phyloP scores from a whole-genome alignment of 2,888 invertebrate species.

The Cerastis rubricosa region DNA sequence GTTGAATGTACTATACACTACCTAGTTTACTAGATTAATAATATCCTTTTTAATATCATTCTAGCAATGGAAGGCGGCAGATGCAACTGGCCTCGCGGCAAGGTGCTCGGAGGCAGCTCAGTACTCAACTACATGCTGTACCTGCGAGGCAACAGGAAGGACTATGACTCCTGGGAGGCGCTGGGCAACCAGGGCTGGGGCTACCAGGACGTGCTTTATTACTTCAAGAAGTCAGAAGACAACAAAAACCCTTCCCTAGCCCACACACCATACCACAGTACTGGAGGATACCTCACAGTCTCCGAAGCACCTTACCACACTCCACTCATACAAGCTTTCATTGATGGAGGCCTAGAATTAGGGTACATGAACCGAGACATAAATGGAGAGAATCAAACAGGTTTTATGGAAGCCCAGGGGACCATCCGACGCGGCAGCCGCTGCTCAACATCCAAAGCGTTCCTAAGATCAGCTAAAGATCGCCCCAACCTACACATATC shows the following conservation, averaged over 20 bases:
- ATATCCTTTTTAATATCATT: slow-evolving; percentile 65
- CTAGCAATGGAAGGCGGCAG: slow-evolving; percentile 95
- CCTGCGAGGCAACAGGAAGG: slow-evolving; percentile 96
- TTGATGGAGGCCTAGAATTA: slow-evolving; percentile 95
- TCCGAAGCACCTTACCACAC: slow-evolving; percentile 97
- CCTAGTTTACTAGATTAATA: neutral
- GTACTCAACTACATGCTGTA: slow-evolving; percentile 98
- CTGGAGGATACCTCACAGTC: slow-evolving; percentile 95
- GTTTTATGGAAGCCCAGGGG: slow-evolving; percentile 97
- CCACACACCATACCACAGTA: slow-evolving; percentile 94
- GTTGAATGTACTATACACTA: no score
- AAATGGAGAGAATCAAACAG: slow-evolving; percentile 96
- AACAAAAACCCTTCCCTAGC: slow-evolving; percentile 96
- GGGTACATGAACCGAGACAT: slow-evolving; percentile 97
- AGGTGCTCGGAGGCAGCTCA: slow-evolving; percentile 97
- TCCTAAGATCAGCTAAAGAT: slow-evolving; percentile 94
- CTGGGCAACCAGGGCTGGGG: slow-evolving; percentile 97
- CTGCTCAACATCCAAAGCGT: slow-evolving; percentile 97
- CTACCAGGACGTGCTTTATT: slow-evolving; percentile 94
- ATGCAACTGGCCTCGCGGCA: slow-evolving; percentile 98
- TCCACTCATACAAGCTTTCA: slow-evolving; percentile 95
- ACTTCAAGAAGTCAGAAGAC: slow-evolving; percentile 98
- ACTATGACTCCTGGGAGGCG: slow-evolving; percentile 97
- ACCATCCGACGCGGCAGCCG: slow-evolving; percentile 95
- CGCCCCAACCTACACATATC: slow-evolving; percentile 96